Base-by-base conservation (phyloP, 2,797 vertebrate species). In the Picus viridis region DNA sequence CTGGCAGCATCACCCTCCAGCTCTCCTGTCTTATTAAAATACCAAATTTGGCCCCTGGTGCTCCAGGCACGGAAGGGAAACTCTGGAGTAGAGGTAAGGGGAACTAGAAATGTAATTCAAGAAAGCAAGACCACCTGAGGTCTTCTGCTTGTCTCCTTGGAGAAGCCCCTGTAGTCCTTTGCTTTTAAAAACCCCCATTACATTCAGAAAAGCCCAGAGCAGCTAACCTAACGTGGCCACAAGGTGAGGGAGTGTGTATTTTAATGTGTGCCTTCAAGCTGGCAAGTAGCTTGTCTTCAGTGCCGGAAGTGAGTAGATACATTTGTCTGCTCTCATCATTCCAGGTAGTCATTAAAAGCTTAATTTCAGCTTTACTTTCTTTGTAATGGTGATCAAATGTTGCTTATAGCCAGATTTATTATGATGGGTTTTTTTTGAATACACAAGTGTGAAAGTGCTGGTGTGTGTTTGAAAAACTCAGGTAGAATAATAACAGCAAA, bases 51-150 rank as follows among this genome's bases (percentile, higher is more conserved):
- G 1, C 30, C 56, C 4, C 1, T 3, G 20, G 20, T n/a, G 6
- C 29, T 58, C 29, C 10, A n/a, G 72, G 6, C 1, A 2, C 0
- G 5, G 19, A 7, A 3, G 18, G 14, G 17, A 23, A 68, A 3
- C 19, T 41, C 17, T 4, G 36, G 53, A 41, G 39, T 0, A 68
- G 17, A 58, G 6, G 4, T 27, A 32, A 29, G 43, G 16, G 10
- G 9, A 62, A 24, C 7, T 29, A 36, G 19, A 69, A 89, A 69
- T 34, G 43, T 3, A 71, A 41, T 27, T 27, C 22, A 29, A 65
- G 45, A 32, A 56, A 83, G 8, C 5, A 58, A 58, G 12, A n/a
- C 12, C 12, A 45, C 39, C 15, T 69, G 64, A 86, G 26, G 14
- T 54, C 12, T 11, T 45, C 26, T 49, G 2, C 18, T 56, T 34